Evolutionary conservation across 2,113 vertebrate genomes (phyloP), one percentile per base, ranked within the genome.

Genomic region (Lophius piscatorius): DNA sequence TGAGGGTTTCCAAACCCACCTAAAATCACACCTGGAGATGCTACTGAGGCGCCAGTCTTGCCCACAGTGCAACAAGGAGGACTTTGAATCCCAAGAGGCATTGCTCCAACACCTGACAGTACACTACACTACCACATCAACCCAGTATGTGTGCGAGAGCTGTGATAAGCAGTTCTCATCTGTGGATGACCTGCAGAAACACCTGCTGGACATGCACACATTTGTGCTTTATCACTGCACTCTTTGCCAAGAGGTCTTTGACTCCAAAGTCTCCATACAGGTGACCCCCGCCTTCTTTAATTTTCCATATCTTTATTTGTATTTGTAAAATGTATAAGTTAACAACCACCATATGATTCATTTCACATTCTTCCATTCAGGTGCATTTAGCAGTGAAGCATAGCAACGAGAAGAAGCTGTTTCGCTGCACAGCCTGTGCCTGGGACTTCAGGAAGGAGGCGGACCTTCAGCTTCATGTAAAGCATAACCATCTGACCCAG

Each of bases 121-220:
- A 47, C 97, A 99, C 84, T 99, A 97, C 83, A 98, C 95, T 88
- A 96, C 96, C 82, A 98, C 97, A 18, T 98, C 95, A 1, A 98
- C 97, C 0, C 96, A 99, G 82, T 99, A 98, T 49, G 94, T 97
- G 85, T 99, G 97, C 23, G 97, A 99, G 92, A 99, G 97, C 71
- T 99, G 97, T n/a, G 97, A 99, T 71, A 98, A 98, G 81, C 97
- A 98, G 92, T 99, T 99, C 86, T 95, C 97, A 3, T 96, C 95
- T 0, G 96, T 99, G 70, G 97, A 99, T 14, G 97, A 99, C 89
- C 91, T 99, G 61, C 97, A 99, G 91, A 98, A 98, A 81, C 97
- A 99, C 89, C 90, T 99, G 47, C 84, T 99, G 54, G 97, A 99
- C 88, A 98, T 98, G 97, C 97, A 99, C 79, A 99, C 97, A 0